Evolutionary conservation across 2,888 invertebrate species (phyloP).

Genomic region (Coelopa pilipes): DNA sequence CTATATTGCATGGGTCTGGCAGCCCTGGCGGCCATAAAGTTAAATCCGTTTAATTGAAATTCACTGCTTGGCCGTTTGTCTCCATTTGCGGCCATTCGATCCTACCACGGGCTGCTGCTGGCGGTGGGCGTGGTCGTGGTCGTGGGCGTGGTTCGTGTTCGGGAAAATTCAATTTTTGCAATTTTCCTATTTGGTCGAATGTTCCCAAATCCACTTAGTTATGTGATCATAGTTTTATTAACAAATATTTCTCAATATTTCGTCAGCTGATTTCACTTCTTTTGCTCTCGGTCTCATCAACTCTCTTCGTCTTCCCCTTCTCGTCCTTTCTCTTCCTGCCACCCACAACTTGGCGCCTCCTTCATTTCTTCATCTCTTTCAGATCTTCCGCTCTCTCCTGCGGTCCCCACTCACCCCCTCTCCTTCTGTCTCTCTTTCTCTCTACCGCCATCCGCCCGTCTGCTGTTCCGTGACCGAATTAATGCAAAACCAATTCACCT

Average conservation of each 20-base stretch:
- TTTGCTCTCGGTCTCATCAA: background rate
- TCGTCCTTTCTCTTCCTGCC: background rate
- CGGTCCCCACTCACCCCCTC: background rate
- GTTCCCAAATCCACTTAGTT: too few relatives aligned
- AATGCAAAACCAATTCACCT: conserved; percentile 18
- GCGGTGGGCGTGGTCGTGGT: too few relatives aligned
- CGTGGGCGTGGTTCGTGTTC: too few relatives aligned
- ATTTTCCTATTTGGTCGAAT: too few relatives aligned
- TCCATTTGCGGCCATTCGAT: too few relatives aligned
- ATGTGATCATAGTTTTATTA: too few relatives aligned
- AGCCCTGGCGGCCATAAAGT: too few relatives aligned
- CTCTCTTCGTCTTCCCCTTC: background rate
- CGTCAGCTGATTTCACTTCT: background rate
- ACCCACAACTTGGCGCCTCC: background rate
- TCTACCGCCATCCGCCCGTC: background rate
- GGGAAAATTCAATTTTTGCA: too few relatives aligned
- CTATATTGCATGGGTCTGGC: background rate
- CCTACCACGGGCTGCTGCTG: too few relatives aligned
- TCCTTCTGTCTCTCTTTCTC: background rate
- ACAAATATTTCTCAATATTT: too few relatives aligned
- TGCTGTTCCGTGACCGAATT: background rate
- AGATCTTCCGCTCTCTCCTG: background rate
- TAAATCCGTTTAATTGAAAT: too few relatives aligned
- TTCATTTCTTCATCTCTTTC: background rate
- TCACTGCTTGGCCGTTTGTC: too few relatives aligned